These are phyloP conservation scores for Nomada hirtipes DNA, from an alignment of 2,888 invertebrate species.

Conservation along the genomic window DNA sequence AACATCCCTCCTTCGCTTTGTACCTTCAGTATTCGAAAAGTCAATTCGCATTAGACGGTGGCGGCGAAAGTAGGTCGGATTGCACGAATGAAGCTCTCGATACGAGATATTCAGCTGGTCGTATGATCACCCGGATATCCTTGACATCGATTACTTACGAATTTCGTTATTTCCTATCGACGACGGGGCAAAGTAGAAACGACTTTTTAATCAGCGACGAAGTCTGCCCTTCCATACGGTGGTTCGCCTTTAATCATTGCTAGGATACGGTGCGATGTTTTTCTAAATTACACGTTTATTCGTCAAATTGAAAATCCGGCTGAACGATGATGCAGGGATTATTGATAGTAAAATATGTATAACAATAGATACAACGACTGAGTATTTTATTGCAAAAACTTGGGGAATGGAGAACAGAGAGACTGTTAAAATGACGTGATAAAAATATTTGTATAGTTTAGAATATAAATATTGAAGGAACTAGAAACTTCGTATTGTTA, in stretches of 20 bases:
- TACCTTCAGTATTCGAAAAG: slow-evolving; percentile 35
- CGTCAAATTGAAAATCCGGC: too few species aligned
- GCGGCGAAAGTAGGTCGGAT: slow-evolving; percentile 39
- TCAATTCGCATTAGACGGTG: slow-evolving; percentile 49
- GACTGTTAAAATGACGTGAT: too few species aligned
- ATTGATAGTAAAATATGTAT: too few species aligned
- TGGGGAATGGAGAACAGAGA: too few species aligned
- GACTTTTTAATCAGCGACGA: slow-evolving; percentile 38
- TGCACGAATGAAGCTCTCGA: slow-evolving; percentile 25
- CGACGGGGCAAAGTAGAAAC: slow-evolving; percentile 18
- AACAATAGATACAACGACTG: too few species aligned
- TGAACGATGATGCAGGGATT: too few species aligned
- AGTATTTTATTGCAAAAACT: too few species aligned
- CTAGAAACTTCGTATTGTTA: too few species aligned
- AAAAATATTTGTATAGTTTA: too few species aligned
- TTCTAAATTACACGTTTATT: too few species aligned
- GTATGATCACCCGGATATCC: slow-evolving; percentile 37
- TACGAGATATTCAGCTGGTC: slow-evolving; percentile 36
- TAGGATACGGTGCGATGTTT: too few species aligned
- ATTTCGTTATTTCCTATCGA: slow-evolving; percentile 34
- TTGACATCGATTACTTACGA: slow-evolving; percentile 40
- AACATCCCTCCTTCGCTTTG: neutral
- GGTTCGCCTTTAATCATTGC: slow-evolving; percentile 4
- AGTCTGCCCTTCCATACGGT: neutral
- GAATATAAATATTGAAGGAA: too few species aligned